Conservation (phyloP, 2,888 invertebrate species). For the Chamaedrilus cognettii region DNA sequence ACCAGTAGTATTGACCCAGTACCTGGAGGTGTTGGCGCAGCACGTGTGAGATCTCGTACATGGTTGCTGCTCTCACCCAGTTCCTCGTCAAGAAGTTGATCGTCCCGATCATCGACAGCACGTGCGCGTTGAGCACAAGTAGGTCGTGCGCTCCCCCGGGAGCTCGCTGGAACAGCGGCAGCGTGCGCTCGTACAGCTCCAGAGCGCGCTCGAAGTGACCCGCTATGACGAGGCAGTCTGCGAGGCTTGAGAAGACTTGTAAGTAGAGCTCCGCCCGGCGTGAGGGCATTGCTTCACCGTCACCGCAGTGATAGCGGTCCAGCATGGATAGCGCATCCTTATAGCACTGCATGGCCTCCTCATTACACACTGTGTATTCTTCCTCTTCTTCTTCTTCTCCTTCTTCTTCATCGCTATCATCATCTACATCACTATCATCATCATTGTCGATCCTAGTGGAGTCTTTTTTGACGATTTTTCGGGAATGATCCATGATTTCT, state of each 20-base stretch:
- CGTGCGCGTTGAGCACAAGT: constrained; percentile 53
- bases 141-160: constrained; percentile 38
- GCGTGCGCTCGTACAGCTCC: constrained; percentile 53
- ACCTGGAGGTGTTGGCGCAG: constrained; percentile 54
- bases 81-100: constrained; percentile 55
- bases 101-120: constrained; percentile 55
- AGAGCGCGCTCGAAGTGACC: constrained; percentile 53
- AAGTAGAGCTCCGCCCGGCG: constrained; percentile 28
- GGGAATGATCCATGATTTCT: constrained; percentile 31
- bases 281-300: constrained; percentile 39
- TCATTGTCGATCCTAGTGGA: constrained; percentile 10
- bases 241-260: constrained; percentile 48
- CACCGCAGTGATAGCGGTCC: constrained; percentile 4
- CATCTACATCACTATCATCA: constrained; percentile 11
- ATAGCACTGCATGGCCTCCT: constrained; percentile 54
- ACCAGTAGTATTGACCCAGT: too few relatives aligned
- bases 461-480: background rate
- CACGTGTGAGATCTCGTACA: constrained; percentile 54
- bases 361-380: constrained; percentile 34
- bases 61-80: constrained; percentile 53
- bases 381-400: background rate
- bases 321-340: constrained; percentile 51
- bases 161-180: constrained; percentile 45
- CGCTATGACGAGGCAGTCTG: constrained; percentile 55
- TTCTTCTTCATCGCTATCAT: background rate